These are phyloP conservation scores for Pseudochaenichthys georgianus DNA, from an alignment of 2,797 vertebrate genomes.

Conservation along the genomic window DNA sequence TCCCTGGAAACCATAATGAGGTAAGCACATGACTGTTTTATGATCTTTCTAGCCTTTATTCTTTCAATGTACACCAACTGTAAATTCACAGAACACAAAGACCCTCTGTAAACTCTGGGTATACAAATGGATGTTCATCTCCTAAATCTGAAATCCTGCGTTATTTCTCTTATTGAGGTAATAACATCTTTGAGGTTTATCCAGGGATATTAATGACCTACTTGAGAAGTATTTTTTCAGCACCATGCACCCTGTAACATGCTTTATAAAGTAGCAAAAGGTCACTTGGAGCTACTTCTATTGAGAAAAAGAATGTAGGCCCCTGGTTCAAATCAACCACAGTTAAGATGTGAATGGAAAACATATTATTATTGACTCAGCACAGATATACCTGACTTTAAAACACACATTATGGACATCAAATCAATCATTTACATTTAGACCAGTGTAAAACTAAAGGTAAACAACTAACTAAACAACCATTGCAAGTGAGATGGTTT, in stretches of 20 bases:
- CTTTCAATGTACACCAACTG: background rate
- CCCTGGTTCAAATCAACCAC: background rate
- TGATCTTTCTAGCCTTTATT: background rate
- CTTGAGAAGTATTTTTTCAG: background rate
- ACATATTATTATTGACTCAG: background rate
- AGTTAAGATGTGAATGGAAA: background rate
- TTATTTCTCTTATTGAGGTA: background rate
- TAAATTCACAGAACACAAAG: constrained; percentile 8
- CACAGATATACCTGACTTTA: background rate
- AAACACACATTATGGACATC: constrained; percentile 1
- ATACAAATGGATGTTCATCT: background rate
- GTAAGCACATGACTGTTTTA: no score
- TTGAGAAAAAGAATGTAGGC: background rate
- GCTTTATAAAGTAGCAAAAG: background rate
- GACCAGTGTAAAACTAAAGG: background rate
- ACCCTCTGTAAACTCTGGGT: background rate
- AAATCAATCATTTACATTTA: background rate
- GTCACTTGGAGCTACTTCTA: background rate
- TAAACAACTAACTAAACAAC: background rate
- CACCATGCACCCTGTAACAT: background rate
- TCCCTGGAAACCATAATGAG: no score
- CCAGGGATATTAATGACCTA: background rate
- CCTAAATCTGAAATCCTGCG: background rate
- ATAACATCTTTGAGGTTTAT: background rate
- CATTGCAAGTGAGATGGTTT: background rate